Evolutionary conservation across 1,140 invertebrate genomes (phyloP), one percentile per base, ranked within the genome.

Genomic region (Nixonia krombeini): DNA sequence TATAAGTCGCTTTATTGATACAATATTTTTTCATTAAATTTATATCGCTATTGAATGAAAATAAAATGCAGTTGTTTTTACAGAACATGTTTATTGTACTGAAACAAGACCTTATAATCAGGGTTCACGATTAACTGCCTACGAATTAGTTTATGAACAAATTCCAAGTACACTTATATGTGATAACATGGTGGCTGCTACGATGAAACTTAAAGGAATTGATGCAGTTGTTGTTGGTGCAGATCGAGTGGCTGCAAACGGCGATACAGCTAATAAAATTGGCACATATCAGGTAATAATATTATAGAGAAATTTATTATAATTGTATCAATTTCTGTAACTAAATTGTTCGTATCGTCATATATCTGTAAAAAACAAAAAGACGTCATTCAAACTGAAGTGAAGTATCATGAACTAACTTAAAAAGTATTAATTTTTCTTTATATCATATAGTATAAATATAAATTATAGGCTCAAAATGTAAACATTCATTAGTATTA

Each of bases 211-310:
- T n/a, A 89, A 89, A 72, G 89, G 90, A 58, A 91, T 95, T 49
- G 87, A 87, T 12, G 93, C 92, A 1, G 92, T 96, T 9, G 89
- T 96, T 33, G 93, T 96, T 26, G 95, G 96, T 15, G 95, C 96
- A 17, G 96, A 98, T 82, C 88, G 96, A 78, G 94, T 93, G 72
- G 95, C 93, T 9, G 89, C 91, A 1, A 99, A 99, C 86, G 98
- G 98, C 1, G 98, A 99, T 82, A 99, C 97, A 1, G 98, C 97
- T 0, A 99, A 99, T 81, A 99, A 99, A 91, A 98, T 99, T 80
- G 98, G 98, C 64, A 99, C 98, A 12, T 99, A 98, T 82, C 95
- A 96, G 76, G 89, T 91, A 13, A 35, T 35, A 64, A 57, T 28
- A 46, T 49, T 38, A 28, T 28, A 53, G 47, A 35, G 37, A 26